Evolutionary conservation across 2,888 invertebrate genomes (phyloP).

Genomic region (Zaprionus obscuricornis): DNA sequence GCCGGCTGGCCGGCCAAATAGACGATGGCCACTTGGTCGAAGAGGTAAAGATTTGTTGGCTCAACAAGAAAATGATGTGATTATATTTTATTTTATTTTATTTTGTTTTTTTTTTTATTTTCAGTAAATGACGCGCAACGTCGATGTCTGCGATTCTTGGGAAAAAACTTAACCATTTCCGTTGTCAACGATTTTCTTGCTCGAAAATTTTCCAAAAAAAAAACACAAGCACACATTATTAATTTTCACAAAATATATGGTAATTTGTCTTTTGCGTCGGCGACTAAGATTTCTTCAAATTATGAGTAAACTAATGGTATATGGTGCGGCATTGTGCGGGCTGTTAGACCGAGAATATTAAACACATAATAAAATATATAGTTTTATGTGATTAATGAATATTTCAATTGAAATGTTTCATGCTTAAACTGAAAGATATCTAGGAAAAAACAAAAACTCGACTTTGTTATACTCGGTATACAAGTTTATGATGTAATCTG

Average conservation of each 20-base stretch:
- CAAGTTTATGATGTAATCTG: too few species aligned
- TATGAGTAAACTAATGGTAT: too few species aligned
- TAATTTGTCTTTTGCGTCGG: slow-evolving; percentile 64
- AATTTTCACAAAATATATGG: slow-evolving; percentile 50
- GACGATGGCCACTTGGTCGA: slow-evolving; percentile 22
- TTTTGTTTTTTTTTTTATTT: slow-evolving; percentile 12
- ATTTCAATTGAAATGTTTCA: neutral
- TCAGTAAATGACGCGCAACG: slow-evolving; percentile 49
- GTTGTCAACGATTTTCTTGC: slow-evolving; percentile 36
- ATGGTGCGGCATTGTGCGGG: too few species aligned
- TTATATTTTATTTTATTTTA: slow-evolving; percentile 18
- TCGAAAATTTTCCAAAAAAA: slow-evolving; percentile 7
- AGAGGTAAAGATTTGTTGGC: slow-evolving; percentile 18
- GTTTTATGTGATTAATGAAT: slow-evolving; percentile 7
- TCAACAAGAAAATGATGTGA: slow-evolving; percentile 13
- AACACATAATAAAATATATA: too few species aligned
- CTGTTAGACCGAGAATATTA: too few species aligned
- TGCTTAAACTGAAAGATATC: too few species aligned
- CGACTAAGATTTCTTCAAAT: too few species aligned
- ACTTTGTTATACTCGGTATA: too few species aligned
- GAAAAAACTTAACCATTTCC: slow-evolving; percentile 58
- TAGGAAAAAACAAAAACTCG: too few species aligned
- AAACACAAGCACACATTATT: slow-evolving; percentile 31
- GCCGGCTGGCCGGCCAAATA: slow-evolving; percentile 5
- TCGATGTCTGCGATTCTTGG: slow-evolving; percentile 44